phyloP scores from a whole-genome alignment of 2,797 vertebrate species.

The Meda fulgida region DNA sequence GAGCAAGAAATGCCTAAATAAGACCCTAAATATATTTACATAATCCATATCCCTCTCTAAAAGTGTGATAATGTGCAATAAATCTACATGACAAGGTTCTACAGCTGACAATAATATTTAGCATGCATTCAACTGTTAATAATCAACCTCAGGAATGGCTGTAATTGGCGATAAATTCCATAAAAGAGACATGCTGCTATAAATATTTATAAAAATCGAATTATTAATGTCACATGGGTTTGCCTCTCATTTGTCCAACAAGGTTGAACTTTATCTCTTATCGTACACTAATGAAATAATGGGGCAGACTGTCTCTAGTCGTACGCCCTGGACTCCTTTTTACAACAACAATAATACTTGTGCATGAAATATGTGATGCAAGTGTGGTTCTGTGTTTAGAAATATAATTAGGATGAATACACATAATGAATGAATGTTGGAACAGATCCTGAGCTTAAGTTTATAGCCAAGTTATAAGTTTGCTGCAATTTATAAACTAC shows the following conservation, averaged over 20 bases:
- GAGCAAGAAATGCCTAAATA: background rate
- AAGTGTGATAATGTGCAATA: background rate
- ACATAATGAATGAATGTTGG: background rate
- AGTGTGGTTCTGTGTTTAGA: background rate
- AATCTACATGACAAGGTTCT: background rate
- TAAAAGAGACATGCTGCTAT: background rate
- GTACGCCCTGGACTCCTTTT: background rate
- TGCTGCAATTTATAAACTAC: background rate
- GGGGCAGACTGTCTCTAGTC: background rate
- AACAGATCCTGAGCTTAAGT: background rate
- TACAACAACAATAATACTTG: background rate
- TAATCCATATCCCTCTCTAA: no score
- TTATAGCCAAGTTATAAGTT: background rate
- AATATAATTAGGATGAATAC: background rate
- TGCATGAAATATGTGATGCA: background rate
- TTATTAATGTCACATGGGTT: constrained; percentile 16
- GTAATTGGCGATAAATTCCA: background rate
- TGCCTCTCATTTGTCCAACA: background rate
- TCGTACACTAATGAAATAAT: constrained; percentile 21
- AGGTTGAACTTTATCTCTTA: constrained; percentile 12
- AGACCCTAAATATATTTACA: background rate
- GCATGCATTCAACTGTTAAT: background rate
- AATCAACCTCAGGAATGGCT: background rate
- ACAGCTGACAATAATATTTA: background rate
- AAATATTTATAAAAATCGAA: background rate